Base-by-base conservation (phyloP, 2,888 invertebrate genomes). In the Acanthopleura granulata region DNA sequence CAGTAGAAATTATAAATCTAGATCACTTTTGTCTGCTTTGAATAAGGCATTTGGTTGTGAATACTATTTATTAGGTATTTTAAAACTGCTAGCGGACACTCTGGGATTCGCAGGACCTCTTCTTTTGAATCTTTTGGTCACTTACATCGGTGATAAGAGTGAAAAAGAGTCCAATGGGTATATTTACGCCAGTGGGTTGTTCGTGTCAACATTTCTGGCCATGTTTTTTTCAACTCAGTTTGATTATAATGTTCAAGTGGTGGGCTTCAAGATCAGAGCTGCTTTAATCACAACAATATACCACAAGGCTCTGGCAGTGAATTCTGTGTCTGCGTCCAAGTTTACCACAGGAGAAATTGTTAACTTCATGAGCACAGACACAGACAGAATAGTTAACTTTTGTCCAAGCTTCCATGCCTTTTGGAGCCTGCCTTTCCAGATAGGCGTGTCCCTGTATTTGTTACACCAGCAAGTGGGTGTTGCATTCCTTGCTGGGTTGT, bases 361-460 rank as follows among this genome's bases (percentile, higher is more conserved):
- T 0, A 99, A 99, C 91, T 95, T 97, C 83, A 97, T 99, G 95
- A 98, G 97, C 49, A 97, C 97, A 0, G 99, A 99, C 89, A 95
- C 96, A 0, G 97, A 98, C 89, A 93, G 98, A 82, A 96, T 99
- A 82, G 95, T 97, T 0, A 98, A 98, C 91, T 96, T 98, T 29
- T 97, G 97, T 91, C 95, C 96, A 1, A 97, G 97, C 91, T 98
- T 99, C 89, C 99, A 99, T 91, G 94, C 96, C 9, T 93, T 98
- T 82, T 99, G 99, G 98, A 98, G 97, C 91, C 95, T 98, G 87
- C 98, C 98, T 11, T 93, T 98, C 86, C 93, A 93, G 86, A 86
- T 90, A n/a, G 86, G 77, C 12, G 85, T 90, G 9, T 86, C 88
- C 9, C 79, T 89, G 73, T 89, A 85, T 77, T 80, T 85, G 18